Conservation (phyloP, 2,888 invertebrate species). For the Cephus pulcher region DNA sequence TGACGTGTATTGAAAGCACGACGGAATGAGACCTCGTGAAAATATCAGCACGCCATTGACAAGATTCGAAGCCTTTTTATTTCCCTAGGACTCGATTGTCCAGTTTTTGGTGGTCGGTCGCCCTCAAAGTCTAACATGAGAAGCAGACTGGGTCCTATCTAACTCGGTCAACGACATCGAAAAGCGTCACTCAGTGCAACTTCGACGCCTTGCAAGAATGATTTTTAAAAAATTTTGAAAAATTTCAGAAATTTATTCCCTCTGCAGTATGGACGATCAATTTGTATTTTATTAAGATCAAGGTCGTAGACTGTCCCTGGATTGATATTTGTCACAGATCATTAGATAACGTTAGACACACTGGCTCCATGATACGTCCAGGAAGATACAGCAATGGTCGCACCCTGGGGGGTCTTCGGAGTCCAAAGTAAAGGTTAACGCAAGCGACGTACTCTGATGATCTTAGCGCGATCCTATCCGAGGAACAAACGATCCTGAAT, state of each 20-base stretch:
- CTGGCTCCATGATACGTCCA: not conserved
- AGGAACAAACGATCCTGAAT: conserved; percentile 18
- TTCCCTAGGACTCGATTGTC: not conserved
- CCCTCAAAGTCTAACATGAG: not conserved
- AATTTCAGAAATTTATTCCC: not conserved
- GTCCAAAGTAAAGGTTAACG: not conserved
- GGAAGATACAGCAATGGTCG: not conserved
- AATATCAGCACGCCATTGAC: conserved; percentile 9
- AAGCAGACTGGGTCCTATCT: not conserved
- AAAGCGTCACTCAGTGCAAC: not conserved
- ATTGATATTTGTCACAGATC: not conserved
- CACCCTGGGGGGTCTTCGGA: not conserved
- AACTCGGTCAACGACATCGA: not conserved
- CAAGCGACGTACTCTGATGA: not conserved
- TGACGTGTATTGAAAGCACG: not conserved
- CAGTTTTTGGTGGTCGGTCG: conserved; percentile 6
- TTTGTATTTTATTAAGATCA: not conserved
- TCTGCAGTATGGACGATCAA: no score
- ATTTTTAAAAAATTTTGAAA: not conserved
- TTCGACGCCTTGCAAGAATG: not conserved
- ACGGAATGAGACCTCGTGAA: conserved; percentile 7
- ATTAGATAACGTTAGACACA: not conserved
- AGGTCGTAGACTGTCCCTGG: not conserved
- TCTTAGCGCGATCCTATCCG: not conserved
- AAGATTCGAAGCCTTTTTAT: conserved; percentile 7